Evolutionary conservation across 1,140 invertebrate genomes (phyloP).

Genomic region (Apocrypta bakeri): DNA sequence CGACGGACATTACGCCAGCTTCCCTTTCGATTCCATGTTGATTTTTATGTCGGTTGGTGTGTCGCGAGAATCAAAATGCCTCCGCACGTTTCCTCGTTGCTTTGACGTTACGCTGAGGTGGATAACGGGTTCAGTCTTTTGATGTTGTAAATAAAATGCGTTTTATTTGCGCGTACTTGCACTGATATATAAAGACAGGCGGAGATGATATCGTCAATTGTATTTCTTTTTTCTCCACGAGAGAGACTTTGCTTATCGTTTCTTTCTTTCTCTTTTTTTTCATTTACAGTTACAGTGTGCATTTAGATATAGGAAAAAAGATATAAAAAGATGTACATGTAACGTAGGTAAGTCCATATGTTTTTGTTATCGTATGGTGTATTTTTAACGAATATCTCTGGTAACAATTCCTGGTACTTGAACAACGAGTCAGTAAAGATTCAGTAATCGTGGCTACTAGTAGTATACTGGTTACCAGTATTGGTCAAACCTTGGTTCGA

Average conservation of each 20-base stretch:
- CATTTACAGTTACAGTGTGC: too few relatives aligned
- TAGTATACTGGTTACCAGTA: too few relatives aligned
- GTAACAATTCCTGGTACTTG: too few relatives aligned
- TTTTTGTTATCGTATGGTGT: too few relatives aligned
- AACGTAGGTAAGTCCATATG: too few relatives aligned
- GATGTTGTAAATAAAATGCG: background rate
- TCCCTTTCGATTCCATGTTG: constrained; percentile 21
- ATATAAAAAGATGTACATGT: too few relatives aligned
- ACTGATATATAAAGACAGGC: constrained; percentile 4
- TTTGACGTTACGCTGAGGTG: background rate
- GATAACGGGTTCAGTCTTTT: background rate
- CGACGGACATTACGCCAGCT: background rate
- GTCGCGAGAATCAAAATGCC: constrained; percentile 14
- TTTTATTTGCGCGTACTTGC: background rate
- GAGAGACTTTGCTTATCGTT: too few relatives aligned
- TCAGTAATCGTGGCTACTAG: too few relatives aligned
- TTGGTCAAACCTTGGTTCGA: too few relatives aligned
- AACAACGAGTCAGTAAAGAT: too few relatives aligned
- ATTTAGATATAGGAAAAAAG: too few relatives aligned
- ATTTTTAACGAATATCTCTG: too few relatives aligned
- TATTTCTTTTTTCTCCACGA: background rate
- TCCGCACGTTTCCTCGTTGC: background rate
- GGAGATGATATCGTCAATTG: background rate
- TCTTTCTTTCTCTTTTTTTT: background rate
- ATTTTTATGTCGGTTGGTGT: constrained; percentile 8